Base-by-base conservation (phyloP, 2,797 vertebrate genomes). In the Hoplostethus atlanticus region DNA sequence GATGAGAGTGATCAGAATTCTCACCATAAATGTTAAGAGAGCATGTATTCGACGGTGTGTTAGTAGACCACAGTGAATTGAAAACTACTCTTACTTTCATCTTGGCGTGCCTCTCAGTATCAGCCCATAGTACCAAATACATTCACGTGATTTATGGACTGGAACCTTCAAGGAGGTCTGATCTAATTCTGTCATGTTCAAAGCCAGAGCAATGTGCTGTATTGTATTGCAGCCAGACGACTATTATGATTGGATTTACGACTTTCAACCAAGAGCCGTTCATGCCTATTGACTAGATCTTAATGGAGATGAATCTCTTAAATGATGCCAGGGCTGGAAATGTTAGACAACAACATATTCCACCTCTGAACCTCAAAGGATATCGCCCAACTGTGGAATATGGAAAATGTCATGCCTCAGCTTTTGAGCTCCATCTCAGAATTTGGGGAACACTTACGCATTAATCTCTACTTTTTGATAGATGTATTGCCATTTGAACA, bases 211-310 rank as follows among this genome's bases (percentile, higher is more conserved):
- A 85, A 80, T 68, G 56, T 30, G 34, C 36, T 58, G 61, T 17
- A 47, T 25, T 68, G 50, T 59, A 36, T 57, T 52, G 47, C n/a
- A 38, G 87, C 89, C 85, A 90, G 84, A 76, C 80, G 76, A 56
- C 71, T 64, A 57, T 68, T 77, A 70, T 51, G 67, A 81, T 70
- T 64, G 64, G 55, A 88, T 94, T 94, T 92, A 92, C 40, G 75
- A 85, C 71, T 44, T 83, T 77, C 60, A 66, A 83, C 66, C 34
- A 57, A 81, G 65, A 76, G 28, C 42, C 16, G 28, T 73, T 80
- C 65, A 56, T 54, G 69, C 89, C 77, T 75, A 82, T 84, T 16
- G 55, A 82, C 76, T 60, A 64, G 65, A 80, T 86, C 80, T 58
- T 67, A 79, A 85, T 74, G 61, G 60, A 84, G 73, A 90, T 85